phyloP scores from a whole-genome alignment of 2,797 vertebrate species.

The Rhadinocentrus ornatus region DNA sequence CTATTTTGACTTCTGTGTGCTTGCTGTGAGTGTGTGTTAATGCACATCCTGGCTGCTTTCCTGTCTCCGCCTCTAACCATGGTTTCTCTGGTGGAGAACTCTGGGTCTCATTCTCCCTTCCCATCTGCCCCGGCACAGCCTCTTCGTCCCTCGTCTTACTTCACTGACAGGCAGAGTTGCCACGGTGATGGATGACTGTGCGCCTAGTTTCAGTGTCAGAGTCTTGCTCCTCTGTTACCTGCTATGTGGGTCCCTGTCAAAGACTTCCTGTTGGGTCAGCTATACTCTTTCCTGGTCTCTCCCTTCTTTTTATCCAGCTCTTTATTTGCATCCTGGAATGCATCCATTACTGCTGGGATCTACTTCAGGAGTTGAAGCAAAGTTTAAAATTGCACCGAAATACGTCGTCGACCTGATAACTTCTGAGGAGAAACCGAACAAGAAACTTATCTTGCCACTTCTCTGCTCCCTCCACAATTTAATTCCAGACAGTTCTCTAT shows the following conservation, averaged over 20 bases:
- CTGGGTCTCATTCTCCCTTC: constrained; percentile 67
- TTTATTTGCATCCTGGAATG: constrained; percentile 51
- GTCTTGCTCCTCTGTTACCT: constrained; percentile 75
- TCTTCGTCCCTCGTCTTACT: constrained; percentile 66
- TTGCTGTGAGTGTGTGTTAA: constrained; percentile 26
- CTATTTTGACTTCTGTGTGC: constrained; percentile 34
- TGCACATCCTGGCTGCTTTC: constrained; percentile 53
- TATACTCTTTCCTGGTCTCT: constrained; percentile 19
- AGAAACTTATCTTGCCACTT: constrained; percentile 22
- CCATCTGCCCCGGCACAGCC: constrained; percentile 78
- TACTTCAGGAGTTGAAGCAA: constrained; percentile 46
- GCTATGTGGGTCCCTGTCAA: constrained; percentile 74
- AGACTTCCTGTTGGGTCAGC: constrained; percentile 76
- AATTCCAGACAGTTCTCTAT: constrained; percentile 23
- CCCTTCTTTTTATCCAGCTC: constrained; percentile 25
- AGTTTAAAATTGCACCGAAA: constrained; percentile 37
- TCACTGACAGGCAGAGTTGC: constrained; percentile 76
- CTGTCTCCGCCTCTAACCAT: constrained; percentile 47
- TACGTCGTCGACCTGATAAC: constrained; percentile 44
- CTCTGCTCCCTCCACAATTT: constrained; percentile 24
- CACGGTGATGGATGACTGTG: constrained; percentile 81
- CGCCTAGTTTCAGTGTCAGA: constrained; percentile 74
- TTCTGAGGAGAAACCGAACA: constrained; percentile 36
- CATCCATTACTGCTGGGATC: constrained; percentile 52
- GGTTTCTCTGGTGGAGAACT: constrained; percentile 63